These are phyloP conservation scores for Cyclopterus lumpus DNA, from an alignment of 2,797 vertebrate species.

Conservation along the genomic window DNA sequence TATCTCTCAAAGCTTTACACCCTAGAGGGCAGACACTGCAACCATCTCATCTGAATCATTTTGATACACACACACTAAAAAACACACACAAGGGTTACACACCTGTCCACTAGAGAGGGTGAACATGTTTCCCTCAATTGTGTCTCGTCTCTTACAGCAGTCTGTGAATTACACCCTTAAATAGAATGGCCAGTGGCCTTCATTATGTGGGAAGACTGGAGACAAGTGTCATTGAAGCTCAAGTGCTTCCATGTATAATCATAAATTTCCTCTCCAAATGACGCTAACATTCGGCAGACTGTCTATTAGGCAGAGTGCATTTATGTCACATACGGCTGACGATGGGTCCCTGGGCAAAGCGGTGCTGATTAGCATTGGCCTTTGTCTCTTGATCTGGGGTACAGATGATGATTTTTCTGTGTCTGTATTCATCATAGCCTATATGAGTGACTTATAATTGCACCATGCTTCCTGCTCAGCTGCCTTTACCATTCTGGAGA, in stretches of 20 bases:
- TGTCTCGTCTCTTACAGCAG: neutral
- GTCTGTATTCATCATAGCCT: neutral
- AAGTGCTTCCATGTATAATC: constrained; percentile 26
- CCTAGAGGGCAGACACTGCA: neutral
- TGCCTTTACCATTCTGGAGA: neutral
- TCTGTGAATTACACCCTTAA: neutral
- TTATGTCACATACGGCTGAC: neutral
- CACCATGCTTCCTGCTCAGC: constrained; percentile 30
- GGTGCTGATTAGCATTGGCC: neutral
- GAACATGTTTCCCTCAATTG: neutral
- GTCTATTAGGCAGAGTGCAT: neutral
- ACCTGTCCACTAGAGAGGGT: neutral
- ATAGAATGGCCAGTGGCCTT: constrained; percentile 13
- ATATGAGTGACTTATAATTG: constrained; percentile 43
- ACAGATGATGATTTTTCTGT: neutral
- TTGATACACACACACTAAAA: neutral
- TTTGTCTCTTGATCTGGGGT: neutral
- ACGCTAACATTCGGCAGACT: neutral
- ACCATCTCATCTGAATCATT: neutral
- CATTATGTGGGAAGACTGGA: constrained; percentile 11
- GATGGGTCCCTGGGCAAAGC: neutral
- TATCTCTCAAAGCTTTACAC: neutral
- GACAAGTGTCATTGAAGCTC: constrained; percentile 2
- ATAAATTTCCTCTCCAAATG: constrained; percentile 34
- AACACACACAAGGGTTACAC: neutral